Conservation (phyloP, 2,888 invertebrate species). For the Drosophila melanosoma region DNA sequence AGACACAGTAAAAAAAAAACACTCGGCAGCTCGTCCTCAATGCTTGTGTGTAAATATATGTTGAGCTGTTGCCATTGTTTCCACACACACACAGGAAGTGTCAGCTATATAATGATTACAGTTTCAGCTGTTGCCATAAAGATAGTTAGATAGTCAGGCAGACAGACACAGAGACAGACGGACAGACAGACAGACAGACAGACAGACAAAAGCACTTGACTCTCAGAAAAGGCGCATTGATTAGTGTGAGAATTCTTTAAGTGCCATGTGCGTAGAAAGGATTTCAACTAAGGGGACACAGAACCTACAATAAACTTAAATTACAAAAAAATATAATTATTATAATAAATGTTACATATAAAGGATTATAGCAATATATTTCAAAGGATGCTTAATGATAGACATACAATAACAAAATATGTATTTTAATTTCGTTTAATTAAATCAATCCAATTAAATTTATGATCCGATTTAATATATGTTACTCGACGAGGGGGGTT, state of each 20-base stretch:
- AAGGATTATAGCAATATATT: not conserved
- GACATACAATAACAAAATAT: not conserved
- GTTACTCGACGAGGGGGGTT: not conserved
- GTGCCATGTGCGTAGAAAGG: not conserved
- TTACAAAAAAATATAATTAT: not conserved
- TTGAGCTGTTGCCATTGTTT: constrained; percentile 20
- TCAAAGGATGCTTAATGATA: not conserved
- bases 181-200: no score
- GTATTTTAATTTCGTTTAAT: not conserved
- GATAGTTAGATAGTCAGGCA: constrained; percentile 14
- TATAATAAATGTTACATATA: not conserved
- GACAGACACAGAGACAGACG: constrained; percentile 6
- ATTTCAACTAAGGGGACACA: not conserved
- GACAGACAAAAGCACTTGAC: constrained; percentile 46
- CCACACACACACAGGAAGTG: constrained; percentile 45
- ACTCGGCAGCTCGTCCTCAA: constrained; percentile 5
- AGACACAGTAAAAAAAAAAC: constrained; percentile 26
- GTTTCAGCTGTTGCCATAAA: constrained; percentile 40
- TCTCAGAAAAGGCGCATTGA: constrained; percentile 52
- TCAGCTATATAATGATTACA: constrained; percentile 62
- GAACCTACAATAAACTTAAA: not conserved
- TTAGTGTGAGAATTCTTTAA: constrained; percentile 63
- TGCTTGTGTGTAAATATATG: constrained; percentile 1
- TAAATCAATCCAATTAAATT: not conserved
- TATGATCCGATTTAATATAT: not conserved